A percentile compares a stretch with the other conserved stretches of the same genome.
Evolutionary conservation across 37 sponge, comb jelly and placozoan species (phyloP).

Genomic region (Diacarnus erythraeanus): DNA sequence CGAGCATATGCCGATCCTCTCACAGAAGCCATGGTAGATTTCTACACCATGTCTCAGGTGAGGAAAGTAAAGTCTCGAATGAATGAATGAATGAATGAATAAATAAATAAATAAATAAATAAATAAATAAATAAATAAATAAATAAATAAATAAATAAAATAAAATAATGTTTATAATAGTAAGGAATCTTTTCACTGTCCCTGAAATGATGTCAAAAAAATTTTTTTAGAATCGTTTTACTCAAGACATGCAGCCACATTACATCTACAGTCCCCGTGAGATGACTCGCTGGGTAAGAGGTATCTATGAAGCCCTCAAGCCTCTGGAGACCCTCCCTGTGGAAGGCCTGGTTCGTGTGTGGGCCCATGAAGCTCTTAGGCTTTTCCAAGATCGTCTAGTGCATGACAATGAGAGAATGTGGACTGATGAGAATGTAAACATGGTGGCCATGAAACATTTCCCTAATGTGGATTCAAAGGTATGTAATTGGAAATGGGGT

Average conservation of each 20-base stretch:
- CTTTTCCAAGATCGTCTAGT: slow-evolving; percentile 95
- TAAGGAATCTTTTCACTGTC: too few relatives aligned
- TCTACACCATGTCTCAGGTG: slow-evolving; percentile 92
- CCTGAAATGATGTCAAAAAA: background rate
- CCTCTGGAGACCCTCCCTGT: slow-evolving; percentile 87
- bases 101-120: too few relatives aligned
- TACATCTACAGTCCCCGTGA: slow-evolving; percentile 98
- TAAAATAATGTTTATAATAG: background rate
- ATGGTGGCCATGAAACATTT: slow-evolving; percentile 88
- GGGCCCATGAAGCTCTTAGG: slow-evolving; percentile 97
- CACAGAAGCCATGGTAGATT: slow-evolving; percentile 98
- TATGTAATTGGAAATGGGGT: background rate
- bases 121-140: background rate
- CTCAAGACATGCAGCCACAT: slow-evolving; percentile 99
- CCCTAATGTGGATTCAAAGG: slow-evolving; percentile 78
- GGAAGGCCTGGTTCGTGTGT: slow-evolving; percentile 93
- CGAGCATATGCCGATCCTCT: slow-evolving; percentile 90
- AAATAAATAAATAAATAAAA: background rate
- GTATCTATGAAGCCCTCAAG: slow-evolving; percentile 90
- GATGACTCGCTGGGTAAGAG: slow-evolving; percentile 98
- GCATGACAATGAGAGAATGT: slow-evolving; percentile 87
- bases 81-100: too few relatives aligned
- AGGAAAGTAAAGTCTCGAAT: too few relatives aligned
- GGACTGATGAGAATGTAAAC: slow-evolving; percentile 95
- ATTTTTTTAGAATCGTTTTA: slow-evolving; percentile 79